Evolutionary conservation across 1,140 invertebrate genomes (phyloP).

Genomic region (Drosophila littoralis): DNA sequence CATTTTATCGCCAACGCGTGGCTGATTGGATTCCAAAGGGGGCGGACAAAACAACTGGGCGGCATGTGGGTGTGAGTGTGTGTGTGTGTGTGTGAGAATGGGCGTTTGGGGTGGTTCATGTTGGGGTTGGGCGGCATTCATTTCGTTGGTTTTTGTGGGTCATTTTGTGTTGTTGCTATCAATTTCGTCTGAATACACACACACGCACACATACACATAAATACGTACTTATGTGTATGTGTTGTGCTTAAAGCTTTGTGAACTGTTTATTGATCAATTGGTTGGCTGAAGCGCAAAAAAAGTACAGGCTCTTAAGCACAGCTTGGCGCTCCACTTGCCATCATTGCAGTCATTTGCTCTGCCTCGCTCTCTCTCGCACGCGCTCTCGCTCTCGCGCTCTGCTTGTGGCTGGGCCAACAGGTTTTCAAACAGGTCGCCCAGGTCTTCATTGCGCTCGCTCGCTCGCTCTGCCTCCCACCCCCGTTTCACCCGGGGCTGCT

Average conservation of each 20-base stretch:
- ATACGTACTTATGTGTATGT: no score
- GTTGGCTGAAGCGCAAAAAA: slow-evolving; percentile 10
- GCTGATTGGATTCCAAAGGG: slow-evolving; percentile 75
- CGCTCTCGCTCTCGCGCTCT: slow-evolving; percentile 24
- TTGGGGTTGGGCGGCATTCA: slow-evolving; percentile 38
- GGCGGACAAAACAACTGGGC: slow-evolving; percentile 8
- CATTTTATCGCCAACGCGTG: slow-evolving; percentile 82
- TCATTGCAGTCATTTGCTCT: slow-evolving; percentile 22
- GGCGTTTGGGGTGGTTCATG: slow-evolving; percentile 7
- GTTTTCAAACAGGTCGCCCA: slow-evolving; percentile 78
- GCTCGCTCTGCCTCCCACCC: slow-evolving; percentile 16
- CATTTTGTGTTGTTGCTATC: slow-evolving; percentile 64
- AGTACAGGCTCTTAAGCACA: slow-evolving; percentile 48
- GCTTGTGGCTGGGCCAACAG: slow-evolving; percentile 62
- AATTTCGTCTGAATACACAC: slow-evolving; percentile 33
- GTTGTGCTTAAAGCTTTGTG: background rate
- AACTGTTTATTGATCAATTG: slow-evolving; percentile 51
- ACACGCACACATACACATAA: background rate
- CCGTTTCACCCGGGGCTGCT: slow-evolving; percentile 44
- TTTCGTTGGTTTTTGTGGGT: slow-evolving; percentile 61
- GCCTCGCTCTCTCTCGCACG: background rate
- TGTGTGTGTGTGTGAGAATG: background rate
- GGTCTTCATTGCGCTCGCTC: slow-evolving; percentile 24
- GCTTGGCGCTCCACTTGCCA: slow-evolving; percentile 45
- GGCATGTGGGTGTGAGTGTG: slow-evolving; percentile 1